phyloP scores from a whole-genome alignment of 2,797 vertebrate species.

The Peromyscus aztecus region DNA sequence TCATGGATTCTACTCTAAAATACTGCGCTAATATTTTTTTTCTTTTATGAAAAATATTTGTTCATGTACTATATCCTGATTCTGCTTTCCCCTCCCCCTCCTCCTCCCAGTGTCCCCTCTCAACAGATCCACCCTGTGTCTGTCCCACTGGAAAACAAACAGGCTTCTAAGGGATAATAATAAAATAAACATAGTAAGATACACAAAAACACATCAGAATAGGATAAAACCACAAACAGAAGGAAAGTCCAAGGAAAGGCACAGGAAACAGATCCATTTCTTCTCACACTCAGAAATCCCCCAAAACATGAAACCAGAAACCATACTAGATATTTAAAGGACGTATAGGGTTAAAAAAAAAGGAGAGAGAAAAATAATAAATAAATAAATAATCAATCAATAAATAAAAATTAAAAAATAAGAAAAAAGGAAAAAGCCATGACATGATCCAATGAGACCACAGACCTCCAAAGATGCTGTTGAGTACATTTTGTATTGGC shows the following conservation, averaged over 20 bases:
- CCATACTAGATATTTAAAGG: neutral
- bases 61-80: neutral
- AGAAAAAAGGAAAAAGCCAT: neutral
- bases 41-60: neutral
- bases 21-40: neutral
- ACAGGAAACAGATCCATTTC: neutral
- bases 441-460: neutral
- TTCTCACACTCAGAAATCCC: neutral
- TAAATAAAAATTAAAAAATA: no score
- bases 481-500: no score
- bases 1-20: neutral
- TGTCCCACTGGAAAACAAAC: neutral
- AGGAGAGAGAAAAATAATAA: neutral
- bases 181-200: neutral
- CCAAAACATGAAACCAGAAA: neutral
- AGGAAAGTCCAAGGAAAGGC: neutral
- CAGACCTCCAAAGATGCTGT: neutral
- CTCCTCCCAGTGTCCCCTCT: neutral
- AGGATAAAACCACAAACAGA: neutral
- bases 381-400: neutral
- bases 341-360: neutral
- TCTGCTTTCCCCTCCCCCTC: no score
- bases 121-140: neutral
- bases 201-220: neutral
- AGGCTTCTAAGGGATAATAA: neutral